phyloP scores from a whole-genome alignment of 1,140 invertebrate species.

The Eriocheir sinensis region DNA sequence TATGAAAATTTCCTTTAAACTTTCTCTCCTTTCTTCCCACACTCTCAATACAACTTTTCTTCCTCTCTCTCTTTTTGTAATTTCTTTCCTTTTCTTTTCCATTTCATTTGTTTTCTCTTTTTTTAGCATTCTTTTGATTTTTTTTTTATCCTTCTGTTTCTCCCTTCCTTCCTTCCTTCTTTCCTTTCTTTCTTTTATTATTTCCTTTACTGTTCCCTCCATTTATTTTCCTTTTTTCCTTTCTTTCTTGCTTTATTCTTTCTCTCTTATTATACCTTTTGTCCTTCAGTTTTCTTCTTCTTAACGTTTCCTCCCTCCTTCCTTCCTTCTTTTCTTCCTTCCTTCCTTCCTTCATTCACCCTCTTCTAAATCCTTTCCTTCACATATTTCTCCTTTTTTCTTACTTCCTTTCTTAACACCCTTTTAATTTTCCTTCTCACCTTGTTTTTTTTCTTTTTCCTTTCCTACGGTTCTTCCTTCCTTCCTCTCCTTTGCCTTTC shows the following conservation, averaged over 20 bases:
- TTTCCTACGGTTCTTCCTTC: neutral
- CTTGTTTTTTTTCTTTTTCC: neutral
- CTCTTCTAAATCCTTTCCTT: too few relatives aligned
- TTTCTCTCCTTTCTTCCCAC: neutral
- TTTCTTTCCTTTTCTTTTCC: too few relatives aligned
- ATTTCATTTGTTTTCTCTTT: too few relatives aligned
- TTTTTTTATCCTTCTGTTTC: neutral
- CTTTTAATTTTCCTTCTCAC: too few relatives aligned
- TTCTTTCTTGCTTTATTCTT: neutral
- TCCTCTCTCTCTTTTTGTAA: too few relatives aligned
- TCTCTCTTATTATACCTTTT: too few relatives aligned
- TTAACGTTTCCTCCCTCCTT: neutral
- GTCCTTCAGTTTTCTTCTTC: neutral
- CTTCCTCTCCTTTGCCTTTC: neutral
- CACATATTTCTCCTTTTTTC: too few relatives aligned
- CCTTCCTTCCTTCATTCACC: neutral
- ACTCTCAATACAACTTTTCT: too few relatives aligned
- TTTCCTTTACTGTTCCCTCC: neutral
- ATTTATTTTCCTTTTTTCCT: neutral
- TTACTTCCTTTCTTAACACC: neutral
- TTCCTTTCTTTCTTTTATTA: neutral
- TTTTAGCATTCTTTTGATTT: neutral
- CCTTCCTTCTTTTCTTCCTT: neutral
- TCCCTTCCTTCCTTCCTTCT: neutral
- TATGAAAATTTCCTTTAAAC: too few relatives aligned